Conservation (phyloP, 2,797 vertebrate species). For the Selene dorsalis region DNA sequence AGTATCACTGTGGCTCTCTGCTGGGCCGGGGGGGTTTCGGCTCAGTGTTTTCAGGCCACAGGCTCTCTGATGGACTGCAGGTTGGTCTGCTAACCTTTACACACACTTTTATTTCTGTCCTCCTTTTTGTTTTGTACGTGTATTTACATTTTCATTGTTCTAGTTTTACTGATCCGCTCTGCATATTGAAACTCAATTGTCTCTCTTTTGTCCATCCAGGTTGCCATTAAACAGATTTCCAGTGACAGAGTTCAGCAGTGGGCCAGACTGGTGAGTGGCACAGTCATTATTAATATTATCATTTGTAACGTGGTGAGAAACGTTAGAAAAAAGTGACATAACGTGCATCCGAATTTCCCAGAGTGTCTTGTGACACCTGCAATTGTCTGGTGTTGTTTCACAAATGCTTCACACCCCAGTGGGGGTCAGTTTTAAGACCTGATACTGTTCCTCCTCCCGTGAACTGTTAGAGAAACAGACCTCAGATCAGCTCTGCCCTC, state of each 20-base stretch:
- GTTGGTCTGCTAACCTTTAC: conserved; percentile 56
- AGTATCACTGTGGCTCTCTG: conserved; percentile 82
- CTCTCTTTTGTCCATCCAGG: conserved; percentile 72
- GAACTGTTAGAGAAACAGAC: neutral
- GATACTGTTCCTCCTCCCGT: neutral
- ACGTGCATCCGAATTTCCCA: too few species aligned
- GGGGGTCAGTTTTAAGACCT: too few species aligned
- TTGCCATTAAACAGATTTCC: conserved; percentile 88
- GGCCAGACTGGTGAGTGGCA: conserved; percentile 84
- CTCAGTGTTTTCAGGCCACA: conserved; percentile 86
- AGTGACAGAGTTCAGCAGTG: conserved; percentile 84
- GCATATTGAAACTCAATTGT: neutral
- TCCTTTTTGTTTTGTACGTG: neutral
- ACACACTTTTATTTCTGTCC: neutral
- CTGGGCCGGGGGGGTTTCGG: conserved; percentile 89
- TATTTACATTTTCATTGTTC: neutral
- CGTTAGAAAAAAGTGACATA: too few species aligned
- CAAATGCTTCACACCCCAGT: neutral
- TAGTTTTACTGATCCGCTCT: neutral
- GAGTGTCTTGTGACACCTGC: too few species aligned
- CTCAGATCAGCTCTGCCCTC: conserved; percentile 27
- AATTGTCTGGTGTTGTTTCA: neutral
- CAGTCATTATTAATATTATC: too few species aligned
- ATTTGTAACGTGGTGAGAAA: too few species aligned
- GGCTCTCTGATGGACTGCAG: conserved; percentile 86